Conservation (phyloP, 2,888 invertebrate genomes). For the Eupithecia subfuscata region DNA sequence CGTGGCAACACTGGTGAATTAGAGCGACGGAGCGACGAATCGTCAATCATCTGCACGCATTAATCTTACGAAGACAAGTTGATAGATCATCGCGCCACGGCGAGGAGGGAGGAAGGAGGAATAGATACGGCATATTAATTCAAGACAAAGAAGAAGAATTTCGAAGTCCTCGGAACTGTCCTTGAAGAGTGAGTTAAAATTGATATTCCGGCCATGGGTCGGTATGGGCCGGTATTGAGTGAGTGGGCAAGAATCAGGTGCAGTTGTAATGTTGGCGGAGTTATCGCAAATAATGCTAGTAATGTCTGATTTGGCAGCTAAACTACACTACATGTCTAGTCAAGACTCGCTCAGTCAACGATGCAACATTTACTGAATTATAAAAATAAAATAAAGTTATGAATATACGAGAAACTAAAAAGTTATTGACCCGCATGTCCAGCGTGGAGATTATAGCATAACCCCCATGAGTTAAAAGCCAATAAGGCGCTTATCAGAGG, state of each 20-base stretch:
- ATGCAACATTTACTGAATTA: too few species aligned
- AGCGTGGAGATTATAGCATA: too few species aligned
- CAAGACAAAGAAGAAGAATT: neutral
- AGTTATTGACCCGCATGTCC: too few species aligned
- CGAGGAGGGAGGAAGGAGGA: slow-evolving; percentile 36
- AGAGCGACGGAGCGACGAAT: slow-evolving; percentile 71
- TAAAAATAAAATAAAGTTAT: too few species aligned
- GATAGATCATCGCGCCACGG: slow-evolving; percentile 80
- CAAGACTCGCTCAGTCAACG: too few species aligned
- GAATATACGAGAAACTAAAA: too few species aligned
- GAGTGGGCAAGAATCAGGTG: neutral
- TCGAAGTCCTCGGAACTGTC: neutral
- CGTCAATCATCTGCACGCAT: slow-evolving; percentile 83
- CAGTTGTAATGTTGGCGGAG: neutral
- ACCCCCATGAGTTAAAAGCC: too few species aligned
- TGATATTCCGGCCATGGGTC: neutral
- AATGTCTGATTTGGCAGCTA: too few species aligned
- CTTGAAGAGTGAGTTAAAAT: neutral
- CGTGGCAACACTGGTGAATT: slow-evolving; percentile 62
- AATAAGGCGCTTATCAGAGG: too few species aligned
- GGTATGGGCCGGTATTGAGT: neutral
- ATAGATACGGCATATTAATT: slow-evolving; percentile 54
- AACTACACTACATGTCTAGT: too few species aligned
- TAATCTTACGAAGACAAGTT: slow-evolving; percentile 83
- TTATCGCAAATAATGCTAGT: neutral